phyloP scores from a whole-genome alignment of 2,113 vertebrate genomes.

The Tachycineta bicolor region DNA sequence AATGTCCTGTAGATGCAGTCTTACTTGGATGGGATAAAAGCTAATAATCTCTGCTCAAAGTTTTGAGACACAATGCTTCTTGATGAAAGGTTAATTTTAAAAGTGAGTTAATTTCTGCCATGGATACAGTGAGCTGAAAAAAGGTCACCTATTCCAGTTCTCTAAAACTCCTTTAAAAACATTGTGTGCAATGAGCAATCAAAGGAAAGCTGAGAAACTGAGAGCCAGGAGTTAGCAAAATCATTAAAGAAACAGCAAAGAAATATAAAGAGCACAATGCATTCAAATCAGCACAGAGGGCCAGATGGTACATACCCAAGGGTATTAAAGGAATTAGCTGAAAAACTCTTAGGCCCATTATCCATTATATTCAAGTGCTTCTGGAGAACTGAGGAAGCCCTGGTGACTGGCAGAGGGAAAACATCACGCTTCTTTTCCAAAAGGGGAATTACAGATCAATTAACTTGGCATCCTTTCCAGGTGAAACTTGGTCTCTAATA shows the following conservation, averaged over 20 bases:
- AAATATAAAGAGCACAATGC: conserved; percentile 33
- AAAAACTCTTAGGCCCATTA: conserved; percentile 67
- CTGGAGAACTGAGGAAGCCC: conserved; percentile 38
- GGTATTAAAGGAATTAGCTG: conserved; percentile 71
- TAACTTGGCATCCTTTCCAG: conserved; percentile 28
- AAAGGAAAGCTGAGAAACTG: conserved; percentile 9
- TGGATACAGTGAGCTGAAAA: not conserved
- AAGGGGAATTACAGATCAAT: conserved; percentile 45
- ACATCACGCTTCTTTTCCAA: not conserved
- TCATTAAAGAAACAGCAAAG: conserved; percentile 39
- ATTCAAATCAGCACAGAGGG: conserved; percentile 19
- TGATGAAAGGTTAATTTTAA: not conserved
- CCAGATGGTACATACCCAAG: conserved; percentile 65
- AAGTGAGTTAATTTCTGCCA: not conserved
- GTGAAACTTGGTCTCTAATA: conserved; percentile 16
- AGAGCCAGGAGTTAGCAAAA: conserved; percentile 1
- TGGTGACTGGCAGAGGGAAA: conserved; percentile 34
- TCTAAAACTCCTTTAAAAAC: not conserved
- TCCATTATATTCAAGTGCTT: conserved; percentile 57
- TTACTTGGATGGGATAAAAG: not conserved
- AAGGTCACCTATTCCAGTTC: not conserved
- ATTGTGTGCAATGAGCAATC: not conserved
- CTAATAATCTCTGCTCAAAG: not conserved
- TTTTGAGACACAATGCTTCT: not conserved
- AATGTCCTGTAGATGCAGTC: not conserved